phyloP scores from a whole-genome alignment of 2,797 vertebrate species.

The Rhynchotus rufescens region DNA sequence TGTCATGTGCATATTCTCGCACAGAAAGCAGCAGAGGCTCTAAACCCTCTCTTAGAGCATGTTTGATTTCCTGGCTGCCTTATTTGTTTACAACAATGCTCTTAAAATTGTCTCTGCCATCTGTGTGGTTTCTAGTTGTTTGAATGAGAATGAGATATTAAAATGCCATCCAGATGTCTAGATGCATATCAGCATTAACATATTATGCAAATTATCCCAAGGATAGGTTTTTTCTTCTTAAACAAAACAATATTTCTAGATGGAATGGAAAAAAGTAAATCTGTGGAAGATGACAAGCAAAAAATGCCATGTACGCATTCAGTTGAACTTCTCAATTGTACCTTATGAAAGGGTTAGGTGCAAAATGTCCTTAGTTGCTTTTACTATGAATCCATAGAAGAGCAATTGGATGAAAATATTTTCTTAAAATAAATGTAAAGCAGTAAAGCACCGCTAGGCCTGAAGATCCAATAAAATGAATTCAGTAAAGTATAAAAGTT shows the following conservation, averaged over 20 bases:
- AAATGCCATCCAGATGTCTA: conserved; percentile 87
- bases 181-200: conserved; percentile 77
- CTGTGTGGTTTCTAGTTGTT: conserved; percentile 81
- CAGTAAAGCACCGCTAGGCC: neutral
- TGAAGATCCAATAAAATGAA: conserved; percentile 17
- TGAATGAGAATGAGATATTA: conserved; percentile 85
- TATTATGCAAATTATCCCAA: conserved; percentile 80
- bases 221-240: conserved; percentile 55
- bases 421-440: neutral
- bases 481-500: neutral
- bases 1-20: conserved; percentile 17
- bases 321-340: conserved; percentile 58
- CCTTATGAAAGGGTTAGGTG: conserved; percentile 32
- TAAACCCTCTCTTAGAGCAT: conserved; percentile 40
- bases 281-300: conserved; percentile 58
- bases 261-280: conserved; percentile 67
- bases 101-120: conserved; percentile 83
- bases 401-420: conserved; percentile 23
- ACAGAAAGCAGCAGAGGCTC: conserved; percentile 31
- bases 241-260: conserved; percentile 78
- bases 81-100: conserved; percentile 85
- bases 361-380: conserved; percentile 32
- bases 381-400: conserved; percentile 11
- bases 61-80: conserved; percentile 83
- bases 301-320: neutral